Conservation (phyloP, 2,113 vertebrate genomes). For the Nyctibius bracteatus region DNA sequence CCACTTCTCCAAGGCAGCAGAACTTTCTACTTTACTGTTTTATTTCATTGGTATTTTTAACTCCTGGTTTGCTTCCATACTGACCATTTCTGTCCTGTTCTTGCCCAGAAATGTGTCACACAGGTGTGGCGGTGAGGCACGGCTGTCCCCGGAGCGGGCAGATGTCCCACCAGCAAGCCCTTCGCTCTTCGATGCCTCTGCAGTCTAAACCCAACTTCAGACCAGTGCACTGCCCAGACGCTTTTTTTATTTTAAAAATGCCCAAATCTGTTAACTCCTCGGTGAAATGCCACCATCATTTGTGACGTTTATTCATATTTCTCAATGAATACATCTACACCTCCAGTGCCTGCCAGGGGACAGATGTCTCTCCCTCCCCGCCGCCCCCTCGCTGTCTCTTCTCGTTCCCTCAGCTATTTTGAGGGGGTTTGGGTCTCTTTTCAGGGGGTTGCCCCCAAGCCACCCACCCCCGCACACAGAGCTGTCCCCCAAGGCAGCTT, state of each 20-base stretch:
- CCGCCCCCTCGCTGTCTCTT: neutral
- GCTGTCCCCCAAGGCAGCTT: neutral
- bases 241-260: too few relatives aligned
- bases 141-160: neutral
- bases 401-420: neutral
- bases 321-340: accelerated
- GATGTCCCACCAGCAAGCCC: accelerated
- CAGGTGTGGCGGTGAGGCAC: accelerated
- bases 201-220: neutral
- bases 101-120: neutral
- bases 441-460: neutral
- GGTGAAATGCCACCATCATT: accelerated
- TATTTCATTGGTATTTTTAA: neutral
- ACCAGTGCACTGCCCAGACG: accelerated
- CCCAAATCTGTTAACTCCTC: neutral
- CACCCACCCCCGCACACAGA: neutral
- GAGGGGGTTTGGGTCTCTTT: neutral
- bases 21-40: neutral
- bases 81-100: neutral
- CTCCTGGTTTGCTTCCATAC: neutral
- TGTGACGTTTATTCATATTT: neutral
- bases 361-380: accelerated
- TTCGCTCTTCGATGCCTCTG: accelerated
- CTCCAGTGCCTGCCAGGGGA: neutral
- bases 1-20: neutral